Evolutionary conservation across 2,113 vertebrate genomes (phyloP).

Genomic region (Motacilla tschutschensis): DNA sequence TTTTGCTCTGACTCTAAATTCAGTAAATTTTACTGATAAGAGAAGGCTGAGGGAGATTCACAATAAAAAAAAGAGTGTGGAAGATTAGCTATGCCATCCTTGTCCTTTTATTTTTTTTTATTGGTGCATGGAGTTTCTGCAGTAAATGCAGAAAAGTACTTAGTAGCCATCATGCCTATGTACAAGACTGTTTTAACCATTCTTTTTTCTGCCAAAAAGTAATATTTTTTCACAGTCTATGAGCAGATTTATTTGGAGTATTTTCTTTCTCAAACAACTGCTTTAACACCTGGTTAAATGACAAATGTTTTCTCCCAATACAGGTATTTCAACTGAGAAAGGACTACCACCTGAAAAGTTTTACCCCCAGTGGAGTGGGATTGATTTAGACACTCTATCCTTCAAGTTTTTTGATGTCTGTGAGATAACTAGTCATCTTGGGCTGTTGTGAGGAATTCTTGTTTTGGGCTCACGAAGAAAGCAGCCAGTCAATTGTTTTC

Average conservation of each 20-base stretch:
- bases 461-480: not conserved
- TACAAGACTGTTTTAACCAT: not conserved
- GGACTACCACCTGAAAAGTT: not conserved
- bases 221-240: not conserved
- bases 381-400: not conserved
- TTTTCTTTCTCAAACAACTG: not conserved
- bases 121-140: rapidly evolving
- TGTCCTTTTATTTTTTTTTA: rapidly evolving
- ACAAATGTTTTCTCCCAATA: not conserved
- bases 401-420: not conserved
- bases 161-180: not conserved
- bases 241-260: not conserved
- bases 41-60: not conserved
- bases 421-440: not conserved
- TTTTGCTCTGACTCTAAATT: not conserved
- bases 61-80: not conserved
- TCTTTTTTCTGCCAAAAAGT: not conserved
- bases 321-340: not conserved
- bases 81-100: rapidly evolving
- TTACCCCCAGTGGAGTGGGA: not conserved
- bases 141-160: not conserved
- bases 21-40: not conserved
- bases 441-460: not conserved
- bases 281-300: not conserved
- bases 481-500: not conserved